Evolutionary conservation across 2,113 vertebrate genomes (phyloP).

Genomic region (Rhinoderma darwinii): DNA sequence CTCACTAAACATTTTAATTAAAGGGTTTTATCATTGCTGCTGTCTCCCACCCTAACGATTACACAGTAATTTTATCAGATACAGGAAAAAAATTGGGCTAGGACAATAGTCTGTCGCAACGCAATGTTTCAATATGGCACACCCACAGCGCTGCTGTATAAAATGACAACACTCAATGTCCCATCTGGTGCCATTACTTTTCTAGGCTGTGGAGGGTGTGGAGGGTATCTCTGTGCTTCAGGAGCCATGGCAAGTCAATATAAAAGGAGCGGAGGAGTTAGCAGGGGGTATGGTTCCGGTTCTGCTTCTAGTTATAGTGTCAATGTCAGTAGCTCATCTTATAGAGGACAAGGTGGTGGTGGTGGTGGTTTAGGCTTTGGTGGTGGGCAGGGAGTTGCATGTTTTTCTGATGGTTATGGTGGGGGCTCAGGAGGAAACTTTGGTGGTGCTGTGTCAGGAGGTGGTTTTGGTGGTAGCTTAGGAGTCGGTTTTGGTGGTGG

Average conservation of each 20-base stretch:
- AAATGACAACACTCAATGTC: conserved; percentile 2
- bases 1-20: conserved; percentile 19
- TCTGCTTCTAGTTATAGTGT: not conserved
- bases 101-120: conserved; percentile 14
- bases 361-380: conserved; percentile 61
- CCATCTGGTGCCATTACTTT: not conserved
- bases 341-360: conserved; percentile 3
- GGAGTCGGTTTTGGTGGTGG: conserved; percentile 56
- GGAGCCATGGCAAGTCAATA: not conserved
- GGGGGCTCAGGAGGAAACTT: conserved; percentile 45
- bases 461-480: conserved; percentile 42
- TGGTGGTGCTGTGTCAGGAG: conserved; percentile 44
- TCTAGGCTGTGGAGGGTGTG: not conserved
- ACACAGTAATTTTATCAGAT: not conserved
- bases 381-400: conserved; percentile 60
- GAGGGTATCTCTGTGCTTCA: not conserved
- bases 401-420: conserved; percentile 56
- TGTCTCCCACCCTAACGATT: not conserved
- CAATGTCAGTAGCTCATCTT: not conserved
- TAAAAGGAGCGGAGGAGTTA: not conserved
- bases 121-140: conserved; percentile 17
- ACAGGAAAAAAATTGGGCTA: not conserved
- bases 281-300: not conserved
- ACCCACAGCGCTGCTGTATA: conserved; percentile 6
- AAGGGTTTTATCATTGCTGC: not conserved